Evolutionary conservation across 2,888 invertebrate genomes (phyloP).

Genomic region (Lasioglossum lativentre): DNA sequence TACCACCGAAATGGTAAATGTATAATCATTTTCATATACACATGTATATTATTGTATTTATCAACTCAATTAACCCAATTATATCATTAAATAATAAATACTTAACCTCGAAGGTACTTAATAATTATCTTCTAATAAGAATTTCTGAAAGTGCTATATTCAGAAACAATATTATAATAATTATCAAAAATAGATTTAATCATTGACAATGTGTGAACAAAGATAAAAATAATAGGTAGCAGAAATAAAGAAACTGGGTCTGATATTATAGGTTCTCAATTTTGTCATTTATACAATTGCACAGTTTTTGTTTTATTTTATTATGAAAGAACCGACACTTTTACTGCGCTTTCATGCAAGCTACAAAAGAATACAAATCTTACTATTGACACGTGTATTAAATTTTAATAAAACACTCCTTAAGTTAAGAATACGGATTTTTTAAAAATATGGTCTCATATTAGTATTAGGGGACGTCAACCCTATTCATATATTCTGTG

Average conservation of each 20-base stretch:
- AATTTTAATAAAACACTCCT: background rate
- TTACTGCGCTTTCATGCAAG: background rate
- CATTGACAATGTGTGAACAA: too few relatives aligned
- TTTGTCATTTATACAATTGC: too few relatives aligned
- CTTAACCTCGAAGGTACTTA: background rate
- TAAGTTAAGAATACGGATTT: background rate
- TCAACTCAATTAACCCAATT: too few relatives aligned
- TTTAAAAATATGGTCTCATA: background rate
- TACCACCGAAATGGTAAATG: background rate
- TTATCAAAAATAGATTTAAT: background rate
- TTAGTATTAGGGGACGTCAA: background rate
- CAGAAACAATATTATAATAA: background rate
- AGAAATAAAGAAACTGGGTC: background rate
- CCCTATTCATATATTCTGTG: constrained; percentile 1
- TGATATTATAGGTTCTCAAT: too few relatives aligned
- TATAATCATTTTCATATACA: background rate
- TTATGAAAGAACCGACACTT: background rate
- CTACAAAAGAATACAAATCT: background rate
- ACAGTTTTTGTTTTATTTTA: background rate
- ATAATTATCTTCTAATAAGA: background rate
- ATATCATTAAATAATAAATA: background rate
- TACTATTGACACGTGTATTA: background rate
- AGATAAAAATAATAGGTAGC: too few relatives aligned
- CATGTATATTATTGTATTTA: too few relatives aligned
- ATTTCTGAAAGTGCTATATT: background rate